Evolutionary conservation across 2,113 vertebrate genomes (phyloP), one percentile per base, ranked within the genome.

Genomic region (Elephas maximus): DNA sequence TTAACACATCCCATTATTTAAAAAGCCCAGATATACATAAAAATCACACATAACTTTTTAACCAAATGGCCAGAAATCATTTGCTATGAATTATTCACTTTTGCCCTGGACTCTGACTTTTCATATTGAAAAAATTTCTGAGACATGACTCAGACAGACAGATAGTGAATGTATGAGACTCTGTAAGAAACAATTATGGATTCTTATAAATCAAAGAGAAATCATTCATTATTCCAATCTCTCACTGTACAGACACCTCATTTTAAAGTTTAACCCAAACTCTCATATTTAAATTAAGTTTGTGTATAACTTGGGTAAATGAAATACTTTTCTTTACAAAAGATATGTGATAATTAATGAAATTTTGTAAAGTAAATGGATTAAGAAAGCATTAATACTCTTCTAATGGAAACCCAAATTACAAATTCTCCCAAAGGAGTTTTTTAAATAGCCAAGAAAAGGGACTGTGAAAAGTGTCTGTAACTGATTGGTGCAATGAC

Each of bases 41-140:
- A 69, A 83, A 65, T 93, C 28, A 30, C n/a, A 76, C 30, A 24
- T 30, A 41, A 78, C 15, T 83, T 80, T 37, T 23, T 51, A 88
- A 48, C 67, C 45, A 74, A 95, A 44, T 60, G 33, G 41, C 78
- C 88, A 85, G 53, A 88, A 97, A 60, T 73, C 8, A 74, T 79
- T 45, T 83, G 24, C 23, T 69, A 93, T 44, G 9, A 79, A 88
- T 82, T 83, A 82, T 20, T 65, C 2, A 45, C 62, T 91, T 91
- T 37, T 67, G 53, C 18, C 53, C 63, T 51, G 7, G 30, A 79
- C 15, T n/a, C 20, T 67, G 44, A 79, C 37, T 84, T 90, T 84
- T 91, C 91, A 28, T 33, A 48, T 74, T 30, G 11, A 90, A 41
- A 77, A 48, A 90, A 77, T 18, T 53, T 53, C 41, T 92, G 12